Percentiles rank a stretch among this genome's conserved stretches.
Conservation (phyloP, 2,113 vertebrate genomes). For the Bombycilla garrulus region DNA sequence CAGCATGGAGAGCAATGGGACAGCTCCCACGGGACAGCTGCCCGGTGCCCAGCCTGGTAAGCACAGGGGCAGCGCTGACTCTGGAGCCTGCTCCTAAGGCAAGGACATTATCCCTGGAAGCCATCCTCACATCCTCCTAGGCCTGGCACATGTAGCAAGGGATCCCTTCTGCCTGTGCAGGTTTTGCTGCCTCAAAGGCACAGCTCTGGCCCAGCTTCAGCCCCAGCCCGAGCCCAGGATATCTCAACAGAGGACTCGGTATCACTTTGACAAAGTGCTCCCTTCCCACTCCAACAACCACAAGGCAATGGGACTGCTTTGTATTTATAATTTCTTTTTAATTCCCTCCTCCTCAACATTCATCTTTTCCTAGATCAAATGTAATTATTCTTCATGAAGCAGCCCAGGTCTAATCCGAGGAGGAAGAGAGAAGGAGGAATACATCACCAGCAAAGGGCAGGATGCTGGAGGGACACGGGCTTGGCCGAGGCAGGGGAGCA, state of each 20-base stretch:
- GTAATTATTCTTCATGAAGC: constrained; percentile 33
- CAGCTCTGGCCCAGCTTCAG: background rate
- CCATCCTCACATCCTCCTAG: background rate
- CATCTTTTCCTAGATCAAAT: constrained; percentile 29
- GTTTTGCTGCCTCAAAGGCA: background rate
- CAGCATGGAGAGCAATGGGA: background rate
- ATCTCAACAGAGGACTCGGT: background rate
- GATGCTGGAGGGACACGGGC: background rate
- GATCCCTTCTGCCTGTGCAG: background rate
- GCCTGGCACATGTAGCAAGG: background rate
- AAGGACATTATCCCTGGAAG: background rate
- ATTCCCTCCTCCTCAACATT: constrained; percentile 36
- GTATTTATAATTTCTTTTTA: constrained; percentile 20
- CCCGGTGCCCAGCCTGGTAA: background rate
- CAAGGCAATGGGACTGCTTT: background rate
- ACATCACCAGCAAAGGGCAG: background rate
- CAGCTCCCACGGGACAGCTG: background rate
- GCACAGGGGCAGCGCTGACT: background rate
- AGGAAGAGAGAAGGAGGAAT: background rate
- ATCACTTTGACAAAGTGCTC: constrained; percentile 48
- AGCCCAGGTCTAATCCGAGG: background rate
- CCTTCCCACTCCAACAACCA: constrained; percentile 44
- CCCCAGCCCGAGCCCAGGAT: background rate
- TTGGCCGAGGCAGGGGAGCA: background rate
- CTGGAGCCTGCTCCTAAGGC: background rate